Evolutionary conservation across 2,113 vertebrate species (phyloP).

Genomic region (Rallus limicola): DNA sequence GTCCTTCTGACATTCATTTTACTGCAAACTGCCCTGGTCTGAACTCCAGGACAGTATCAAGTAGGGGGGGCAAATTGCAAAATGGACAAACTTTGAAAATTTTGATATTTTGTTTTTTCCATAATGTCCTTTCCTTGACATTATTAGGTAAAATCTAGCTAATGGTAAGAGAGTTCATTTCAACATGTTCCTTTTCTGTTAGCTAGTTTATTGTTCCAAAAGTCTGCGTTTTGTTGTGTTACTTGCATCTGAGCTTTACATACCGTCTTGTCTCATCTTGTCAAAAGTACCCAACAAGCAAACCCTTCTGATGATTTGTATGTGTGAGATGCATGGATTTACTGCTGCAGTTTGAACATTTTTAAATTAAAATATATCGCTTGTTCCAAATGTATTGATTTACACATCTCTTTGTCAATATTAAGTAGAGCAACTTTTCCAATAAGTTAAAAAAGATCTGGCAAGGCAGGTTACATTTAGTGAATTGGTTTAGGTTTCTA

Average conservation of each 20-base stretch:
- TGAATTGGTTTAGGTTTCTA: constrained; percentile 82
- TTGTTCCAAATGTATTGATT: constrained; percentile 98
- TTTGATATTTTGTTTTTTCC: not conserved
- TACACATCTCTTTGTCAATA: constrained; percentile 94
- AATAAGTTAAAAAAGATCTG: constrained; percentile 94
- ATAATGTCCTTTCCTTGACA: not conserved
- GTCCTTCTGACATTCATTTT: not conserved
- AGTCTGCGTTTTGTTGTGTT: not conserved
- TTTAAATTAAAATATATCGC: constrained; percentile 99
- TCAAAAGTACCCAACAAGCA: constrained; percentile 61
- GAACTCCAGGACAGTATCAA: constrained; percentile 11
- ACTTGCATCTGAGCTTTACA: constrained; percentile 10
- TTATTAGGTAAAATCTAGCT: not conserved
- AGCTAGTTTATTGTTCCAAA: not conserved
- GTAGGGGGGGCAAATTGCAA: constrained; percentile 17
- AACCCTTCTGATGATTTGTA: constrained; percentile 76
- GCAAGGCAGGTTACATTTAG: constrained; percentile 82
- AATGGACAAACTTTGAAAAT: not conserved
- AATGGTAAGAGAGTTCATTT: not conserved
- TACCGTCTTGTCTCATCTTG: constrained; percentile 27
- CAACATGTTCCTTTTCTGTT: not conserved
- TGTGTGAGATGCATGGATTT: constrained; percentile 91
- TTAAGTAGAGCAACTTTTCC: constrained; percentile 92
- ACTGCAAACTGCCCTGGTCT: not conserved
- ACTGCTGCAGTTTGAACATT: constrained; percentile 92